phyloP scores from a whole-genome alignment of 2,888 invertebrate species.

The Tigriopus californicus region DNA sequence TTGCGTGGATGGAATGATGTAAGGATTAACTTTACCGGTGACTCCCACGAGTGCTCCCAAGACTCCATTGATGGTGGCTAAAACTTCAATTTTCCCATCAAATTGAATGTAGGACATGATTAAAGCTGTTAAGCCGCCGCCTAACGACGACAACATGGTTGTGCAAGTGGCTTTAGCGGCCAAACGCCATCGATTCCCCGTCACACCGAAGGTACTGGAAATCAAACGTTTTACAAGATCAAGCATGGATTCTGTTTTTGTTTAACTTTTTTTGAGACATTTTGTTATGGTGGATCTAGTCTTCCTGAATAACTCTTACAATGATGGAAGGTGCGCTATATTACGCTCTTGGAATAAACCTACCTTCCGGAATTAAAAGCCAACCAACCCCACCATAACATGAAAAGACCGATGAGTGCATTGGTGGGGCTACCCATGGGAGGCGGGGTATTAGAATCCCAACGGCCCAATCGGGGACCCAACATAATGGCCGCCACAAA shows the following conservation, averaged over 20 bases:
- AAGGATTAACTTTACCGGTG: slow-evolving; percentile 38
- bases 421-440: slow-evolving; percentile 75
- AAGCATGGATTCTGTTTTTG: neutral
- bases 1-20: too few relatives aligned
- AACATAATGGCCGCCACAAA: slow-evolving; percentile 75
- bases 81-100: slow-evolving; percentile 26
- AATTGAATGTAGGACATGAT: slow-evolving; percentile 18
- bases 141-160: slow-evolving; percentile 77
- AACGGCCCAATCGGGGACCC: slow-evolving; percentile 61
- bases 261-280: too few relatives aligned
- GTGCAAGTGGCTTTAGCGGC: slow-evolving; percentile 72
- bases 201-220: slow-evolving; percentile 38
- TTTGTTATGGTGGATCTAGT: too few relatives aligned
- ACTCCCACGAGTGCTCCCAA: slow-evolving; percentile 69
- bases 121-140: slow-evolving; percentile 54
- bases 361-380: slow-evolving; percentile 79
- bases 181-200: slow-evolving; percentile 73
- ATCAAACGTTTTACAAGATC: neutral
- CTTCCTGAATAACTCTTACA: too few relatives aligned
- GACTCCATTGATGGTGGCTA: slow-evolving; percentile 70
- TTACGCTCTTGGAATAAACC: neutral
- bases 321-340: too few relatives aligned
- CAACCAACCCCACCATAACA: slow-evolving; percentile 92
- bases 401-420: slow-evolving; percentile 74
- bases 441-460: slow-evolving; percentile 51